Base-by-base conservation (phyloP, 2,113 vertebrate genomes). In the Nothobranchius furzeri region DNA sequence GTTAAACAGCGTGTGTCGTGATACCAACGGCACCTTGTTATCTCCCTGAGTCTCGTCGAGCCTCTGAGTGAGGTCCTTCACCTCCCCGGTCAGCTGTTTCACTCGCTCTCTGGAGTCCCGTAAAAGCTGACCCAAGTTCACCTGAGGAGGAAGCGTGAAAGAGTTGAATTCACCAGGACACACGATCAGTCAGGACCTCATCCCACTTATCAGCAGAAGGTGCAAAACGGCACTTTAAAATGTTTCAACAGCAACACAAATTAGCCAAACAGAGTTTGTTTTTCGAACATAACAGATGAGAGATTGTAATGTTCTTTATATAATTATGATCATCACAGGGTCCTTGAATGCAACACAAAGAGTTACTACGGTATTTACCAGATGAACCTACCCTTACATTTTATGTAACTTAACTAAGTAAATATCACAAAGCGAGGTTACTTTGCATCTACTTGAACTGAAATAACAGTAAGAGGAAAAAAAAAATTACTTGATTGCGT, bases 41-140 rank as follows among this genome's bases (percentile, higher is more conserved):
- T 99, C 98, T 6, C 97, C 97, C 84, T 97, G 95, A 42, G 95
- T 95, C 91, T 99, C 98, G 25, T 90, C 90, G 37, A 99, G 90
- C 68, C 96, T 94, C 90, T 98, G 98, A 0, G 91, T 95, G 85
- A 99, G 93, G 79, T 99, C 95, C 90, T 95, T 96, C 73, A 96
- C 92, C 87, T 99, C 96, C 83, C 97, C 96, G 13, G 90, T 84
- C 30, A 98, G 94, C 77, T 93, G 92, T 73, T 94, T 97, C 69
- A 88, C 93, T 82, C 85, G 91, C 71, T 98, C 95, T 79, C 96
- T 94, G 52, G 95, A 95, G 71, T 99, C 95, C 81, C 94, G 93
- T 80, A 99, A 71, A 40, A 98, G 92, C 20, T 99, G 96, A 51
- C 91, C 93, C 83, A 99, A 91, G 90, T 96, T 99, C 76, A 96